Base-by-base conservation (phyloP, 2,888 invertebrate genomes). In the Odontothrips loti region DNA sequence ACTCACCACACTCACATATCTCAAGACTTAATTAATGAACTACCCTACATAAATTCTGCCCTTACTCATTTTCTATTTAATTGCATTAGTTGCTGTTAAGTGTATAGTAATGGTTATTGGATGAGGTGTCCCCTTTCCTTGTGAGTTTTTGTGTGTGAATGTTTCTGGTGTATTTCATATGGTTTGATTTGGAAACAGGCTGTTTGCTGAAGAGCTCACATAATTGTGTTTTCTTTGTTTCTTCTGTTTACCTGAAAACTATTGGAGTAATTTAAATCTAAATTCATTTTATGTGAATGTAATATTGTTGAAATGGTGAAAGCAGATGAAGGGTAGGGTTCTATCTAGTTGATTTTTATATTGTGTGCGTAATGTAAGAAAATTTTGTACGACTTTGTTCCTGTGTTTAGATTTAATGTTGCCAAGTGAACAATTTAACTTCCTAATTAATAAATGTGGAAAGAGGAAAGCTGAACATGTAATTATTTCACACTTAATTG, bases 31-130 rank as follows among this genome's bases (percentile, higher is more conserved):
- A 75, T 75, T 8, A 27, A 27, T 68, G 68, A 68, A 23, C n/a
- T n/a, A n/a, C n/a, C n/a, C 68, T 75, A 27, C 12, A 27, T 27
- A 75, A 23, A 75, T 75, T 75, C 68, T 75, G 68, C 68, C 68
- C 68, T 75, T 27, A 75, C 12, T 75, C 68, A 10, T 27, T 75
- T 75, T 75, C 23, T 9, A 75, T 75, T 23, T 27, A 75, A 75
- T 75, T 58, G 58, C 58, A 15, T 58, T 1, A 27, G 68, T 75
- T 23, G 68, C 27, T 75, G 10, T 75, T 68, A 23, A 23, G 68
- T 23, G 23, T 68, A 20, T 51, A 58, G 11, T 75, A 27, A 75
- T 0, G 23, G 27, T 75, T 27, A 11, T 27, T 27, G 68, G 23
- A 75, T 75, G 9, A 23, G 27, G 27, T 75, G 12, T 75, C 23